phyloP scores from a whole-genome alignment of 2,888 invertebrate species.

The Drosophila formosana region DNA sequence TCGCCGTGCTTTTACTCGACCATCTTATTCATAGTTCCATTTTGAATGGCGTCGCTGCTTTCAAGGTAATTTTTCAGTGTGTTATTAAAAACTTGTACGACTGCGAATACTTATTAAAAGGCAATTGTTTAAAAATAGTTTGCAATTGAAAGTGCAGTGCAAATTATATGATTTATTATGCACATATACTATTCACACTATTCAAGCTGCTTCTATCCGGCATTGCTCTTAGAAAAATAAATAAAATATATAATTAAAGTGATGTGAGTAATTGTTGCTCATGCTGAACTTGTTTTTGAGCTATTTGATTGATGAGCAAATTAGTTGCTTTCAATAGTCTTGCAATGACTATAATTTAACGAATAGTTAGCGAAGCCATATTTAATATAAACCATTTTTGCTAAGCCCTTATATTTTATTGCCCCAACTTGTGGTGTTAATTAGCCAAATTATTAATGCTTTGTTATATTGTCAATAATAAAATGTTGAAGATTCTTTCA shows the following conservation, averaged over 20 bases:
- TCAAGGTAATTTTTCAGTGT: slow-evolving; percentile 70
- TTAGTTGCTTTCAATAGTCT: too few species aligned
- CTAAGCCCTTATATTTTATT: neutral
- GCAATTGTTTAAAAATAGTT: slow-evolving; percentile 52
- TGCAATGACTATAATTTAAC: too few species aligned
- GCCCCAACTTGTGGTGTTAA: slow-evolving; percentile 17
- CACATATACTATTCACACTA: neutral
- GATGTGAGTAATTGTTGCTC: neutral
- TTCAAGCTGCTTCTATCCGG: neutral
- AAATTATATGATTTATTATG: slow-evolving; percentile 6
- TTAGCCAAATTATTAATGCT: slow-evolving; percentile 38
- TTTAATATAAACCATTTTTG: neutral
- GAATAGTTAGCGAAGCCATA: too few species aligned
- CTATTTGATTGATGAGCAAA: neutral
- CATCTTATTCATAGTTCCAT: slow-evolving; percentile 63
- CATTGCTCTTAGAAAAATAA: neutral
- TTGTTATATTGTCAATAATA: slow-evolving; percentile 27
- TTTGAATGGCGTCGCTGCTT: slow-evolving; percentile 65
- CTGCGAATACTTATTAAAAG: slow-evolving; percentile 23
- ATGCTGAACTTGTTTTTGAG: too few species aligned
- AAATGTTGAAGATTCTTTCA: slow-evolving; percentile 1
- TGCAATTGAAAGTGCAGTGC: slow-evolving; percentile 55
- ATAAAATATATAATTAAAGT: neutral
- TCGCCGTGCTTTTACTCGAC: slow-evolving; percentile 35
- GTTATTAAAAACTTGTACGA: slow-evolving; percentile 45